Conservation (phyloP, 2,888 invertebrate genomes). For the Tryphoninae sp. region DNA sequence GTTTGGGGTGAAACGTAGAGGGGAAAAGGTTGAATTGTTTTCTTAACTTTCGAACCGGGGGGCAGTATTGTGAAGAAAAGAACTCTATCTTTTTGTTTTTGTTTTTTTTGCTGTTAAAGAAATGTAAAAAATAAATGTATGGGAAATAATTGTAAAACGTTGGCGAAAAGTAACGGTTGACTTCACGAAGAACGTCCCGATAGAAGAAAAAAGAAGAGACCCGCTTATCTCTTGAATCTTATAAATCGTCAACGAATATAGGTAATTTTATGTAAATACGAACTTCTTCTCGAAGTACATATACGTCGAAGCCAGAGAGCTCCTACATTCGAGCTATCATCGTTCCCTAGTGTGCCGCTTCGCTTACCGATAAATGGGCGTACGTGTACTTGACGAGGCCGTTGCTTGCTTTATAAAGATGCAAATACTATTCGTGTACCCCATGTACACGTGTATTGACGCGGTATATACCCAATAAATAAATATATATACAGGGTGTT, state of each 20-base stretch:
- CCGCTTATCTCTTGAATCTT: constrained; percentile 2
- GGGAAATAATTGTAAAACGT: too few relatives aligned
- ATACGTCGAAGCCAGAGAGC: constrained; percentile 25
- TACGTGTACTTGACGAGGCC: constrained; percentile 56
- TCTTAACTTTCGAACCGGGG: too few relatives aligned
- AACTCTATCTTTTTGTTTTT: too few relatives aligned
- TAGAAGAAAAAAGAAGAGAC: too few relatives aligned
- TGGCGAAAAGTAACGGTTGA: too few relatives aligned
- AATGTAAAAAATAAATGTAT: too few relatives aligned
- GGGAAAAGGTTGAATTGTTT: too few relatives aligned
- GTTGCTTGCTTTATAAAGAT: constrained; percentile 27
- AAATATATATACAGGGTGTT: background rate
- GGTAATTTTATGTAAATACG: constrained; percentile 61
- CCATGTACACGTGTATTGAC: background rate
- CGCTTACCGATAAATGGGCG: constrained; percentile 45
- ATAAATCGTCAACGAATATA: constrained; percentile 56
- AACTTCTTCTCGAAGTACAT: constrained; percentile 20
- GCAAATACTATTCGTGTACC: constrained; percentile 14
- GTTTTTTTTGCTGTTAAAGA: too few relatives aligned
- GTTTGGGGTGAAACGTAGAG: too few relatives aligned
- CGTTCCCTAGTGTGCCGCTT: constrained; percentile 29
- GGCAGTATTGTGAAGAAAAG: too few relatives aligned
- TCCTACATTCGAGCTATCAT: constrained; percentile 11
- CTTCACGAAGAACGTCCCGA: too few relatives aligned
- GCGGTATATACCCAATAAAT: background rate